A percentile compares a stretch with the other conserved stretches of the same genome.
phyloP scores from a whole-genome alignment of 2,797 vertebrate species.

The Aldrovandia affinis region DNA sequence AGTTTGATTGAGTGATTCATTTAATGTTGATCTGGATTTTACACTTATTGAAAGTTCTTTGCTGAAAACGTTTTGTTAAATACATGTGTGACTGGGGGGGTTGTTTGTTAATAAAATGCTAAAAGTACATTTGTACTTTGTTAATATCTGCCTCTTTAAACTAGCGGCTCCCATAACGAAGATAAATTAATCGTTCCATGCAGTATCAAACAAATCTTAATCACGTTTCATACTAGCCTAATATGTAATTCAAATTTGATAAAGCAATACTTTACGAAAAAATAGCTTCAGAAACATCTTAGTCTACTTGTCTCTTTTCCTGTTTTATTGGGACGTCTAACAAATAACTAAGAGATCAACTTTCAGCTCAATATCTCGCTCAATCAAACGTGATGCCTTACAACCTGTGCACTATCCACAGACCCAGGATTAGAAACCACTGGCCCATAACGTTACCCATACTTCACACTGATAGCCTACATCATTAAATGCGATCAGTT shows the following conservation, averaged over 20 bases:
- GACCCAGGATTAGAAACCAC: no score
- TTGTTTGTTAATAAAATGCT: neutral
- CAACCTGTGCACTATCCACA: no score
- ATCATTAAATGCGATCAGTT: neutral
- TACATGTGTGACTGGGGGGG: neutral
- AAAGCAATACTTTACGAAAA: neutral
- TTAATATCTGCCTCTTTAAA: no score
- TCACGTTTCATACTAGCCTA: no score
- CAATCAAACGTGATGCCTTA: neutral
- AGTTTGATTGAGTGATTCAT: no score
- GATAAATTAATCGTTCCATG: no score
- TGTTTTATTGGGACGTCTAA: no score
- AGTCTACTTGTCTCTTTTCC: neutral
- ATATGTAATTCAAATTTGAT: neutral
- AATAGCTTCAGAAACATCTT: neutral
- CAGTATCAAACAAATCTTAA: no score
- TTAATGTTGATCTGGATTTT: neutral
- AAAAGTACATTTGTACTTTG: neutral
- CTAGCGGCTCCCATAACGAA: neutral
- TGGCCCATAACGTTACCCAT: no score
- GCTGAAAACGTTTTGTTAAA: neutral
- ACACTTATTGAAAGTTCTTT: neutral
- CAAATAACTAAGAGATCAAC: neutral
- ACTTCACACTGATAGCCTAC: no score
- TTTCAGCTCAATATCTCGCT: neutral